phyloP scores from a whole-genome alignment of 30 jellyfish, hydroid and myxozoan species.

The Turritopsis rubra region DNA sequence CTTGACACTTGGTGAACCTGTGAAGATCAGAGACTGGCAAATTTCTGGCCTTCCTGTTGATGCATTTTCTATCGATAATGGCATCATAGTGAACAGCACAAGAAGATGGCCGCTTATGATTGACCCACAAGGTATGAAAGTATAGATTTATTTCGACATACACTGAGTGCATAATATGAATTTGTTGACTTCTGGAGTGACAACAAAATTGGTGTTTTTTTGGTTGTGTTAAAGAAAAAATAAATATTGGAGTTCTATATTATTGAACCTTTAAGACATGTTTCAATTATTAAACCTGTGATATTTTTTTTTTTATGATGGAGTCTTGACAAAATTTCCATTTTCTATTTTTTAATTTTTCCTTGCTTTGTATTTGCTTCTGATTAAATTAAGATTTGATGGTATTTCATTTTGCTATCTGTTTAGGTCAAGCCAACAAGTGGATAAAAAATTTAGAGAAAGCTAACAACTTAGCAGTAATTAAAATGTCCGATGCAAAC shows the following conservation, averaged over 20 bases:
- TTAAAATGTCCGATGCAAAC: constrained; percentile 76
- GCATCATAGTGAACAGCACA: constrained; percentile 79
- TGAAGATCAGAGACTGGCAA: constrained; percentile 91
- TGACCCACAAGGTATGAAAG: constrained; percentile 90
- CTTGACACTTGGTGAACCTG: constrained; percentile 92
- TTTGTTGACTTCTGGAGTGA: background rate
- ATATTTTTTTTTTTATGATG: no score
- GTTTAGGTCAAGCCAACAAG: constrained; percentile 95
- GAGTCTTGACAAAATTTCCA: no score
- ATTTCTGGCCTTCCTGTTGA: constrained; percentile 99
- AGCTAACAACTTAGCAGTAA: constrained; percentile 74
- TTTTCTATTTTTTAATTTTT: no score
- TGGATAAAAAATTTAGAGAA: constrained; percentile 93
- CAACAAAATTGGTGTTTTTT: background rate
- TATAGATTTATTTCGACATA: no score
- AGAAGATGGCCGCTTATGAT: constrained; percentile 98
- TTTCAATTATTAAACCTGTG: no score
- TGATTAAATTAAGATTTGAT: no score
- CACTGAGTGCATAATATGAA: no score
- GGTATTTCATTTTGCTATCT: no score
- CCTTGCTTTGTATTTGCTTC: no score
- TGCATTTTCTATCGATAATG: constrained; percentile 92
- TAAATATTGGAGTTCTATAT: no score
- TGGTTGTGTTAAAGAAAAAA: no score
- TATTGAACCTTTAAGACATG: no score